Percentiles rank a stretch among this genome's conserved stretches.
phyloP scores from a whole-genome alignment of 2,113 vertebrate species.

The Caretta caretta region DNA sequence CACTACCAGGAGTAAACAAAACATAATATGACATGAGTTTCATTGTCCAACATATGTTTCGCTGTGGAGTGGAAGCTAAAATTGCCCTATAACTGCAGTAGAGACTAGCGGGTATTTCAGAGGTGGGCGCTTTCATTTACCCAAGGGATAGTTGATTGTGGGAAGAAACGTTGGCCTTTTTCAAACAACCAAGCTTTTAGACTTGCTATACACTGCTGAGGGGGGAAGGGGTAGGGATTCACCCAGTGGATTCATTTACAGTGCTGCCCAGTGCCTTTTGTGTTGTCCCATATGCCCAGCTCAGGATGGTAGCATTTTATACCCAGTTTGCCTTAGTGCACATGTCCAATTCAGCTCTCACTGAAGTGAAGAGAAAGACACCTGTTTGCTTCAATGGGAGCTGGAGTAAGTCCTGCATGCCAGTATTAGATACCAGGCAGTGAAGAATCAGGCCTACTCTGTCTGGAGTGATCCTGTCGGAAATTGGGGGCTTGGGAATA shows the following conservation, averaged over 20 bases:
- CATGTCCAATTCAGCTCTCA: not conserved
- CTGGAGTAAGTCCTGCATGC: not conserved
- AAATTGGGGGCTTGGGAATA: not conserved
- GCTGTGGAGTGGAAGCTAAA: not conserved
- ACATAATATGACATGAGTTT: not conserved
- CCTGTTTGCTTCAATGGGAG: not conserved
- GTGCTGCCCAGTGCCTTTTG: rapidly evolving
- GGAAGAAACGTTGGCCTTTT: not conserved
- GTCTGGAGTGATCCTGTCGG: not conserved
- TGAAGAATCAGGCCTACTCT: not conserved
- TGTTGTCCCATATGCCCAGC: not conserved
- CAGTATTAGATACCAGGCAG: not conserved
- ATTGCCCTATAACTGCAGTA: not conserved
- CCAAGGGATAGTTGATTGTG: not conserved
- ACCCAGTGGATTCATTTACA: not conserved
- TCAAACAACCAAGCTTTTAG: not conserved
- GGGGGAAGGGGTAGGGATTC: not conserved
- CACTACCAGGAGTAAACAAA: not conserved
- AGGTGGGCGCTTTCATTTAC: not conserved
- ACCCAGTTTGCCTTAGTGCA: not conserved
- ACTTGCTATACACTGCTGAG: not conserved
- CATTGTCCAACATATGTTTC: not conserved
- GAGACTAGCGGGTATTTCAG: not conserved
- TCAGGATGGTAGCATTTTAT: not conserved
- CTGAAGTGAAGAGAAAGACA: not conserved